Conservation (phyloP, 2,113 vertebrate genomes). For the Ammodytes dubius region DNA sequence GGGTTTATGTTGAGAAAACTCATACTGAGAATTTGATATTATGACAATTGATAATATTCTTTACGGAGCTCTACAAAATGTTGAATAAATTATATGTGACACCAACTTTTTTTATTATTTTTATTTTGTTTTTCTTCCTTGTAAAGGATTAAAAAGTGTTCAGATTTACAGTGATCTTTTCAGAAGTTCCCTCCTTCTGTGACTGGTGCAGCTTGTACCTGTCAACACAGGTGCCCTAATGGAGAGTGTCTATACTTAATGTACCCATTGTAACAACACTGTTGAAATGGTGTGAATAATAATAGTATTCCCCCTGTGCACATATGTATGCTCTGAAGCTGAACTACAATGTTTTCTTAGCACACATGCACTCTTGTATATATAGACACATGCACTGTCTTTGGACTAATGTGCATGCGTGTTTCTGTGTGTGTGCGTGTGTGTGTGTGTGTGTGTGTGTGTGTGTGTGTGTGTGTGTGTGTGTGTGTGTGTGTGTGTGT, state of each 20-base stretch:
- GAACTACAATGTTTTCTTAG: neutral
- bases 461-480: neutral
- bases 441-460: neutral
- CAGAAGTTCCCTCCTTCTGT: neutral
- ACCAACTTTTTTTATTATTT: neutral
- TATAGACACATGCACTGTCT: neutral
- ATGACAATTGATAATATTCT: no score
- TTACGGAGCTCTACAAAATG: no score
- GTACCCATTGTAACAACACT: neutral
- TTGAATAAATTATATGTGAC: no score
- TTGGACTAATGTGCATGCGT: conserved; percentile 2
- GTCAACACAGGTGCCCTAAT: neutral
- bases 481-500: neutral
- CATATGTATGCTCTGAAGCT: neutral
- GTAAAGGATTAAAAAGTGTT: neutral
- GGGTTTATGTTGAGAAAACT: no score
- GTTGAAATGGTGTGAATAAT: neutral
- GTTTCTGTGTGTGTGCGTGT: neutral
- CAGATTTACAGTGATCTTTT: neutral
- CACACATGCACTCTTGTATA: neutral
- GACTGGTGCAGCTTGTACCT: neutral
- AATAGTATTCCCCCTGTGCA: neutral
- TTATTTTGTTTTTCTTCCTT: neutral
- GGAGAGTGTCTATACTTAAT: no score
- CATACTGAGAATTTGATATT: no score